Base-by-base conservation (phyloP, 2,888 invertebrate genomes). In the Mythimna vitellina region DNA sequence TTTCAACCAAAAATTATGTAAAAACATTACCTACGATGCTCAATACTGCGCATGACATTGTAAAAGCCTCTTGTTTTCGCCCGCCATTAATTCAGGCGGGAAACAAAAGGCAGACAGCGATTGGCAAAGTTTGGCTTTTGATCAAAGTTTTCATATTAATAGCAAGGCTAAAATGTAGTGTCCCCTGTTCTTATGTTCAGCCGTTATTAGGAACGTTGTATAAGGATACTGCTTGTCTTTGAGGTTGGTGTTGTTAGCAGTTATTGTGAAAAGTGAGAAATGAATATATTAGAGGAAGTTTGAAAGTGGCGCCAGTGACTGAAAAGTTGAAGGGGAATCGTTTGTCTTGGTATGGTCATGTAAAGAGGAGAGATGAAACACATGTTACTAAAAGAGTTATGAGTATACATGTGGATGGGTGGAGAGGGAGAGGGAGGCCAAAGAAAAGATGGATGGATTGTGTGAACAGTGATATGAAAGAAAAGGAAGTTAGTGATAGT, bases 81-180 rank as follows among this genome's bases (percentile, higher is more conserved):
- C 63, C 80, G 74, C 89, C 89, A 92, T 92, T 91, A 92, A 89
- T 91, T 89, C 87, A 75, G 67, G 79, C 76, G 70, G 75, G 61
- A 74, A 88, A 92, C 88, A 92, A 92, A 88, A 88, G 89, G 86
- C 81, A 83, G 84, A 81, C 87, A 84, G 83, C 91, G 92, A 92
- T 93, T 92, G 93, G 92, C 88, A 91, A 93, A 93, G 87, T 93
- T 92, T 76, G 81, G 74, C 89, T 88, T 89, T 89, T 89, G 88
- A 88, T 89, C 87, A 88, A 93, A 93, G 86, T 93, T 93, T 89
- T 90, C 91, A 90, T 92, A 93, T 93, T 92, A 92, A 93, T 92
- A 88, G 76, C 71, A 42, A 56, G 58, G 65, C 38, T 70, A 69
- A 81, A 86, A 84, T 86, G 75, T 83, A 83, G 81, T 83, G 81